Evolutionary conservation across 2,113 vertebrate genomes (phyloP).

Genomic region (Dicrurus megarhynchus): DNA sequence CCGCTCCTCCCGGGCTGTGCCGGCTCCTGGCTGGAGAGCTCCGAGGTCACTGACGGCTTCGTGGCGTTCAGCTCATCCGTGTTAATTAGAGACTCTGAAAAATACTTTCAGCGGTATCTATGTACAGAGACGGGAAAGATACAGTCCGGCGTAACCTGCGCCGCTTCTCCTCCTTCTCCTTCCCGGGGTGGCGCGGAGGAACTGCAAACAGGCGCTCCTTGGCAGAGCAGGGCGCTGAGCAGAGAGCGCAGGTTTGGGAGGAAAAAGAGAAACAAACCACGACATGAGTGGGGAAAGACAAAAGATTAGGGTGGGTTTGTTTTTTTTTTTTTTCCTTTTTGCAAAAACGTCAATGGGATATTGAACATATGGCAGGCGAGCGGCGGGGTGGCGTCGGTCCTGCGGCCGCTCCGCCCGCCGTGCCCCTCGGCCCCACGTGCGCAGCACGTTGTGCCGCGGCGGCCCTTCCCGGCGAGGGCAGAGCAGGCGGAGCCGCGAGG

Average conservation of each 20-base stretch:
- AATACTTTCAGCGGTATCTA: conserved; percentile 8
- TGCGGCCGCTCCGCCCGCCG: neutral
- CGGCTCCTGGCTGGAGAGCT: neutral
- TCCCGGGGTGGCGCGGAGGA: neutral
- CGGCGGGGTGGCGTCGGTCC: neutral
- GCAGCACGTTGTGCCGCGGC: neutral
- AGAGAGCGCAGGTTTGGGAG: neutral
- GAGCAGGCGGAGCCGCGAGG: neutral
- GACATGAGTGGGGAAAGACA: neutral
- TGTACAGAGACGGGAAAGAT: neutral
- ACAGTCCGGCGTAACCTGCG: neutral
- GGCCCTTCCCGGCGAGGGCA: neutral
- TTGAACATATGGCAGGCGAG: neutral
- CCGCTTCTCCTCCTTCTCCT: neutral
- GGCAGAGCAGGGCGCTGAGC: neutral
- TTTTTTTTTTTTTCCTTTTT: neutral
- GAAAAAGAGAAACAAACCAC: neutral
- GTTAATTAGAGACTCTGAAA: conserved; percentile 40
- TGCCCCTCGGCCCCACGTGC: neutral
- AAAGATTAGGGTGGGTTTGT: neutral
- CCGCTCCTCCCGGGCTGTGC: neutral
- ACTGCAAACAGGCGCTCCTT: neutral
- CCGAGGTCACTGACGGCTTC: neutral
- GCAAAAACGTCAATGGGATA: conserved; percentile 8
- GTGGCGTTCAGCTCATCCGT: neutral